Conservation (phyloP, 2,797 vertebrate genomes). For the Typhlichthys eigenmanni region DNA sequence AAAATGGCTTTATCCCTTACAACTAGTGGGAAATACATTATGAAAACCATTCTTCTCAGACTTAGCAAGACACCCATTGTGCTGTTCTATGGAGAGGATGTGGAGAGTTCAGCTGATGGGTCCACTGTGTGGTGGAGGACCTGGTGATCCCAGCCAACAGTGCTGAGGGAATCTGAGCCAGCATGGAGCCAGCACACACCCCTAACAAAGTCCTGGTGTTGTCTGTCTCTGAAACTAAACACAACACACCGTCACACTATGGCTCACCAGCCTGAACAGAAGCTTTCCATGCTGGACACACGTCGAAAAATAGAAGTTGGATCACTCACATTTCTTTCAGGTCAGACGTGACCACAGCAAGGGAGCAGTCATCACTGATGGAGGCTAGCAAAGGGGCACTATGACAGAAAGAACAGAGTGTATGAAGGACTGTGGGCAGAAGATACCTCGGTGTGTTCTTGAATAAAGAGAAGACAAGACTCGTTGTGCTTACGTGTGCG, state of each 20-base stretch:
- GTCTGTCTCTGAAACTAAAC: constrained; percentile 82
- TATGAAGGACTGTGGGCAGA: neutral
- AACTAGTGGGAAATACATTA: constrained; percentile 7
- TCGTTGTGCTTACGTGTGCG: constrained; percentile 81
- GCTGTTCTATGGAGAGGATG: constrained; percentile 48
- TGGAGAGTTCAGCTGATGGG: constrained; percentile 23
- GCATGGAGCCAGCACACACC: constrained; percentile 87
- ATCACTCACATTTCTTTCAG: constrained; percentile 87
- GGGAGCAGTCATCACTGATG: constrained; percentile 90
- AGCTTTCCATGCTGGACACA: neutral
- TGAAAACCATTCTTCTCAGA: neutral
- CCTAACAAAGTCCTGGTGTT: constrained; percentile 90
- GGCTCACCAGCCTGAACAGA: neutral
- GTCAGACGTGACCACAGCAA: constrained; percentile 85
- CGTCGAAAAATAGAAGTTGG: neutral
- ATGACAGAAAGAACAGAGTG: constrained; percentile 4
- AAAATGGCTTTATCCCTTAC: constrained; percentile 6
- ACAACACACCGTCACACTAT: constrained; percentile 1
- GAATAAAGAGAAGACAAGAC: neutral
- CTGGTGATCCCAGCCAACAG: constrained; percentile 94
- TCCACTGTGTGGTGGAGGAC: constrained; percentile 87
- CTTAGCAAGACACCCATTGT: neutral
- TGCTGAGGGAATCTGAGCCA: constrained; percentile 83
- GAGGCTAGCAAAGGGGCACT: constrained; percentile 87
- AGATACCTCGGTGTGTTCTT: neutral